Conservation (phyloP, 2,888 invertebrate species). For the Camptogramma bilineatum region DNA sequence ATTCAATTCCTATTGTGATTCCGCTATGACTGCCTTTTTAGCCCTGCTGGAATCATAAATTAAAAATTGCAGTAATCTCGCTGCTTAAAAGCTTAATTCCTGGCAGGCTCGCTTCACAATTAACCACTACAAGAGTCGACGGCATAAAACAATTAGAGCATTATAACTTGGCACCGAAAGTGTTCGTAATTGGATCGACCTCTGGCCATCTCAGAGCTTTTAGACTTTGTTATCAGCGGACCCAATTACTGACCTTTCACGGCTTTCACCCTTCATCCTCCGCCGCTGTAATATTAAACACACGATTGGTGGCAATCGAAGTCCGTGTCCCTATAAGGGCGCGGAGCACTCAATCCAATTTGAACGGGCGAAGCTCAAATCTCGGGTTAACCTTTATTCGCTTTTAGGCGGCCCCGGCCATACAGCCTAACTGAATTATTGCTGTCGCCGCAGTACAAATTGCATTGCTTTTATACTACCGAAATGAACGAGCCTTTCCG, state of each 20-base stretch:
- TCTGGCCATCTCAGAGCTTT: constrained; percentile 5
- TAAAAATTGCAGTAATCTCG: not conserved
- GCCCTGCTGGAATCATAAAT: not conserved
- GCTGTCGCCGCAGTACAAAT: constrained; percentile 31
- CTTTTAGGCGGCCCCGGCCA: constrained; percentile 42
- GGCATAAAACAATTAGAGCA: not conserved
- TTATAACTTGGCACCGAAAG: not conserved
- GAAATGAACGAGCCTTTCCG: not conserved
- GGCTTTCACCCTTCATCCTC: constrained; percentile 35
- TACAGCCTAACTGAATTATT: constrained; percentile 30
- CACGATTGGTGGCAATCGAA: constrained; percentile 45
- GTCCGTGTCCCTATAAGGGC: constrained; percentile 48
- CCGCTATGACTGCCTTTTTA: not conserved
- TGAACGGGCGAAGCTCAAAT: constrained; percentile 47
- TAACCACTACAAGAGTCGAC: constrained; percentile 1
- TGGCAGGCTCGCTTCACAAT: constrained; percentile 1
- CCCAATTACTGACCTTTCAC: constrained; percentile 36
- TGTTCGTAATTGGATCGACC: constrained; percentile 11
- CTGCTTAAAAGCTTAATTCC: not conserved
- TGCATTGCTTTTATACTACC: constrained; percentile 27
- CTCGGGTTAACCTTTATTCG: constrained; percentile 49
- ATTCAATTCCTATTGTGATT: no score
- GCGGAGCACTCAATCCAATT: constrained; percentile 57
- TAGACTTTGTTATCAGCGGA: constrained; percentile 9
- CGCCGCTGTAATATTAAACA: constrained; percentile 36